A percentile compares a stretch with the other conserved stretches of the same genome.
Evolutionary conservation across 2,113 vertebrate genomes (phyloP).

Genomic region (Morone chrysops): DNA sequence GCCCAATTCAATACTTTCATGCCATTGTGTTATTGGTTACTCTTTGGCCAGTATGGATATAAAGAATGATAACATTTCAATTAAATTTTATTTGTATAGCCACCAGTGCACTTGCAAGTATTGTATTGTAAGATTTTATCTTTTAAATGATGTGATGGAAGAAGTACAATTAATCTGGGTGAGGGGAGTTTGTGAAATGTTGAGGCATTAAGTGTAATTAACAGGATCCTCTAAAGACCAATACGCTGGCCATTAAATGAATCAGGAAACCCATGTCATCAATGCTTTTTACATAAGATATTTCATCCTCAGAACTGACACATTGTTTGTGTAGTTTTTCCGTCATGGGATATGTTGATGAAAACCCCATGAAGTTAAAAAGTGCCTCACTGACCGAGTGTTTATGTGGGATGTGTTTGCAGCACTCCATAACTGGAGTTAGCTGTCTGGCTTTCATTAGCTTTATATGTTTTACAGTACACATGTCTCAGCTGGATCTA

Average conservation of each 20-base stretch:
- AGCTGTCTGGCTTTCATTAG: background rate
- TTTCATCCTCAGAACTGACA: background rate
- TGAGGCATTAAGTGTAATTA: background rate
- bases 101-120: background rate
- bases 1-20: too few species aligned
- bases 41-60: background rate
- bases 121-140: background rate
- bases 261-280: background rate
- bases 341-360: background rate
- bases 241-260: background rate
- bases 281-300: background rate
- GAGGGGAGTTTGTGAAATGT: background rate
- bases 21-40: background rate
- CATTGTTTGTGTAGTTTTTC: background rate
- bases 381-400: slow-evolving; percentile 40
- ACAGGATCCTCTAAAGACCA: background rate
- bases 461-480: background rate
- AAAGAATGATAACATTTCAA: too few species aligned
- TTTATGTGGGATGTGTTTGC: background rate
- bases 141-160: background rate
- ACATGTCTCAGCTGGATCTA: background rate
- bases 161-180: background rate
- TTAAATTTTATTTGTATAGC: too few species aligned
- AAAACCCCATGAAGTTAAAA: background rate
- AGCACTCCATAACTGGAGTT: background rate